Conservation (phyloP, 1,140 invertebrate species). For the Vanessa atalanta region DNA sequence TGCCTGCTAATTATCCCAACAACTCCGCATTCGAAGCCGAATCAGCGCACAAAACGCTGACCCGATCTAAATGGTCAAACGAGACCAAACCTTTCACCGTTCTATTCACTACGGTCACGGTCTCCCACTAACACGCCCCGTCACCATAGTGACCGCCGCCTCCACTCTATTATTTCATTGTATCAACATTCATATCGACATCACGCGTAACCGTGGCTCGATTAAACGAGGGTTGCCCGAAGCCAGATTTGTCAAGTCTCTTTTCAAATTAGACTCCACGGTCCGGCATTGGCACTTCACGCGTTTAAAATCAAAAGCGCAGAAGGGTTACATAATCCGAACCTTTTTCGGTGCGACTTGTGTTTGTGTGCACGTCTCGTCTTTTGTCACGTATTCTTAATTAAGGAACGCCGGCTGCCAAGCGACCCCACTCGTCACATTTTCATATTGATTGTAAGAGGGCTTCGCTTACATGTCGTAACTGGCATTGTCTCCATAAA, state of each 20-base stretch:
- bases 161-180: conserved; percentile 72
- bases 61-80: conserved; percentile 72
- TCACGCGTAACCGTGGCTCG: conserved; percentile 67
- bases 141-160: conserved; percentile 74
- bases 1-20: conserved; percentile 80
- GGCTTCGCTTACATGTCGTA: conserved; percentile 48
- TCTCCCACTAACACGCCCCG: conserved; percentile 60
- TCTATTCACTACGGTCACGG: conserved; percentile 65
- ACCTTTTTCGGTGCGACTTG: conserved; percentile 76
- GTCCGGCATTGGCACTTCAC: conserved; percentile 73
- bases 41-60: conserved; percentile 72
- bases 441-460: conserved; percentile 74
- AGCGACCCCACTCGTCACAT: conserved; percentile 73
- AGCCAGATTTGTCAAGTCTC: conserved; percentile 78
- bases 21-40: conserved; percentile 47
- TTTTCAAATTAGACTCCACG: conserved; percentile 76
- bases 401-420: conserved; percentile 75
- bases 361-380: conserved; percentile 78
- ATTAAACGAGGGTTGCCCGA: conserved; percentile 72
- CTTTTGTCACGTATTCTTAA: conserved; percentile 82
- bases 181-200: conserved; percentile 77
- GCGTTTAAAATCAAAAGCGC: conserved; percentile 80
- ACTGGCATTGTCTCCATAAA: conserved; percentile 53
- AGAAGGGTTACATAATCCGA: conserved; percentile 78
- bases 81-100: conserved; percentile 64